These are phyloP conservation scores for Xerus rutilus DNA, from an alignment of 2,797 vertebrate species.

Conservation along the genomic window DNA sequence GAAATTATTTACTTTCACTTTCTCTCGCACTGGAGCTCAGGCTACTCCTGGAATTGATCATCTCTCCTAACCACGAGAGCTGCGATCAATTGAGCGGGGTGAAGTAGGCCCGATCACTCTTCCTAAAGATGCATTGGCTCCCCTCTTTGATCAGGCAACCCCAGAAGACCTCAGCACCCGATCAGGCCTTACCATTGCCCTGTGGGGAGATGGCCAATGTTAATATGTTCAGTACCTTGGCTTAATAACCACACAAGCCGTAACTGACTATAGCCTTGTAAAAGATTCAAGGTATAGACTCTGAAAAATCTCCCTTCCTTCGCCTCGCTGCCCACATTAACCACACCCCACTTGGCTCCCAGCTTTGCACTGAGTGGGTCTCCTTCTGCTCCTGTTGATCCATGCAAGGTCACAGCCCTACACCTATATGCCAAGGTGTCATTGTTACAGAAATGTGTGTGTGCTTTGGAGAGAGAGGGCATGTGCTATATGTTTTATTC, in stretches of 20 bases:
- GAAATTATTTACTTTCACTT: conserved; percentile 73
- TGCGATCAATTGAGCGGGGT: conserved; percentile 59
- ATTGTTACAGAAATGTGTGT: neutral
- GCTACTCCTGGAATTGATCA: conserved; percentile 57
- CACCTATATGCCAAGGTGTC: neutral
- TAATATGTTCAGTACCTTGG: neutral
- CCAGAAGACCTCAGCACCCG: neutral
- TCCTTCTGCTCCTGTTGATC: neutral
- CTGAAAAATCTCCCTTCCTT: neutral
- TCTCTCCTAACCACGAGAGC: neutral
- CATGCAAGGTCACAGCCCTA: neutral
- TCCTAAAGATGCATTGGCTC: neutral
- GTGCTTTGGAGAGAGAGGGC: neutral
- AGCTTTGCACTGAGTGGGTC: neutral
- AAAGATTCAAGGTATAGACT: conserved; percentile 39
- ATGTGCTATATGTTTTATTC: neutral
- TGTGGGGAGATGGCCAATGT: neutral
- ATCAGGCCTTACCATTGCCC: neutral
- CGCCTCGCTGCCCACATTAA: neutral
- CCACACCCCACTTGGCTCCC: neutral
- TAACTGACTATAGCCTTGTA: neutral
- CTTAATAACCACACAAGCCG: neutral
- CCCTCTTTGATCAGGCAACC: neutral
- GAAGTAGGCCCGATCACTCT: fast-evolving
- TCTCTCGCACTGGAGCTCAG: conserved; percentile 52